Evolutionary conservation across 2,113 vertebrate genomes (phyloP).

Genomic region (Apteryx owenii): DNA sequence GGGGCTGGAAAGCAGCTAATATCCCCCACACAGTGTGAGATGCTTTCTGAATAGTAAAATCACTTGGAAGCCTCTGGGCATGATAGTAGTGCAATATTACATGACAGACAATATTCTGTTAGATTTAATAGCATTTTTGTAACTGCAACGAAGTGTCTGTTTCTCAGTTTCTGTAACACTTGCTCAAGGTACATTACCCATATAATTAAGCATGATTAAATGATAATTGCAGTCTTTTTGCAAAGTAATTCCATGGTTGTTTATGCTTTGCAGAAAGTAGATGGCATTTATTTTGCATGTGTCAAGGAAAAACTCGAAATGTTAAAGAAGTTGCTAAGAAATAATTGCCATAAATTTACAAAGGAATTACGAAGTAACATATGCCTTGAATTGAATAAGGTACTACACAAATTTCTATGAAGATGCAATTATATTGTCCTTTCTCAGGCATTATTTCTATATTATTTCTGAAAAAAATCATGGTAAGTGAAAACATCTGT

Average conservation of each 20-base stretch:
- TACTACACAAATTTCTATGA: not conserved
- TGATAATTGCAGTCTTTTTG: conserved; percentile 65
- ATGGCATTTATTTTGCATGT: conserved; percentile 51
- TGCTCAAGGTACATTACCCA: conserved; percentile 65
- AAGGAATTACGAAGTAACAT: conserved; percentile 15
- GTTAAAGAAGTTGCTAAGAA: conserved; percentile 44
- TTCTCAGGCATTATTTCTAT: not conserved
- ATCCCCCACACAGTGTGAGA: not conserved
- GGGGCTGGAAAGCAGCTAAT: not conserved
- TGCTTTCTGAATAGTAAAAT: not conserved
- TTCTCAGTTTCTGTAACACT: conserved; percentile 57
- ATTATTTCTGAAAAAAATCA: not conserved
- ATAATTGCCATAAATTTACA: conserved; percentile 41
- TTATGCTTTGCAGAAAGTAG: conserved; percentile 38
- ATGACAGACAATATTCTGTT: not conserved
- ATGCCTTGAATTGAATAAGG: not conserved
- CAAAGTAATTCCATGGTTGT: conserved; percentile 48
- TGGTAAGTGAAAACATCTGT: not conserved
- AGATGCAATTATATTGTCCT: not conserved
- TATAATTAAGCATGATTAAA: conserved; percentile 72
- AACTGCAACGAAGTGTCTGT: not conserved
- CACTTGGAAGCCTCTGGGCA: not conserved
- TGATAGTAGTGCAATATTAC: not conserved
- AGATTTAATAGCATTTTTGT: conserved; percentile 12
- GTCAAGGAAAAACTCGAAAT: conserved; percentile 29